Evolutionary conservation across 1,140 invertebrate species (phyloP), one percentile per base, ranked within the genome.

Genomic region (Drosophila suzukii): DNA sequence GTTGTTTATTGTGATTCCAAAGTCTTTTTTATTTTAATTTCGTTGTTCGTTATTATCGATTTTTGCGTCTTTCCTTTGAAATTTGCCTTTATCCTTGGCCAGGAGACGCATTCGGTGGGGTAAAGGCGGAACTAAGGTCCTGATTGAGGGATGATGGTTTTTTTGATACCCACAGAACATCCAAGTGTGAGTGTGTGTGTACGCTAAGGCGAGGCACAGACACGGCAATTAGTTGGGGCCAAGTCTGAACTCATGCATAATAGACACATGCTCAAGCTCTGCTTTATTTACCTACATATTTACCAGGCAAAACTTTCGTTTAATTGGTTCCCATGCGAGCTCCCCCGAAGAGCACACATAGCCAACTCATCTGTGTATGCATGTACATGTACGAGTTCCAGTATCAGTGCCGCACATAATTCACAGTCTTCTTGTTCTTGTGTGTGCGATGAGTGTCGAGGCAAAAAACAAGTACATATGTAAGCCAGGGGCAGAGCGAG

Each of bases 11-110:
- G 49, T 60, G 53, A 60, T 63, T 71, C 55, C 57, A 44, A n/a
- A 67, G 44, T 51, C 62, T 58, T 54, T 63, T 79, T 81, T 71
- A 73, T 82, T 81, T 79, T 80, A 76, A 81, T 79, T 76, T 78
- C 53, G 78, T 70, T 73, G 78, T 70, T 73, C 49, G 61, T 47
- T 38, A 54, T 74, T 82, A 82, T 82, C 78, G 79, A 82, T 82
- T 82, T 81, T 74, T 81, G 13, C 62, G 55, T 75, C 67, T 62
- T 65, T 68, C 50, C 65, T 58, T 82, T 76, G 61, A 59, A 60
- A 76, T 71, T 81, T 63, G 72, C 60, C 46, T 81, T 79, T 17
- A 27, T 60, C 65, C 71, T 67, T 80, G 20, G 24, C 55, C 27
- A n/a, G 24, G 24, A n/a, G 12, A 61, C 15, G 20, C 27, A 30